These are phyloP conservation scores for Ylistrum balloti DNA, from an alignment of 1,140 invertebrate genomes.

Conservation along the genomic window DNA sequence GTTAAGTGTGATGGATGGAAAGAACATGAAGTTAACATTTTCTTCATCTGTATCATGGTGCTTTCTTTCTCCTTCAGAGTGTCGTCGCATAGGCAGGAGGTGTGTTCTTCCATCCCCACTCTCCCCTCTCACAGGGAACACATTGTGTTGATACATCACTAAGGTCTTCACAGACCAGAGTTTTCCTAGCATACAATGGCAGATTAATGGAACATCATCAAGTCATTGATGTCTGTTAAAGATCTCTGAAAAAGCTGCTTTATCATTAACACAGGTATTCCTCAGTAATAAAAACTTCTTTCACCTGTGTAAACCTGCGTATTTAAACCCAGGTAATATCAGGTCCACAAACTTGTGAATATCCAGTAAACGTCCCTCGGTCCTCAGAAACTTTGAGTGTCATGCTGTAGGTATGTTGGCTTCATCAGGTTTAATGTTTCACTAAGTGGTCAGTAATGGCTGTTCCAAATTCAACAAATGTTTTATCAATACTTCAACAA, in stretches of 20 bases:
- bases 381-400: not conserved
- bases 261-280: not conserved
- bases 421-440: not conserved
- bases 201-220: not conserved
- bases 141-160: constrained; percentile 5
- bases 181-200: not conserved
- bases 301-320: no score
- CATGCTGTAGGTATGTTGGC: not conserved
- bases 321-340: constrained; percentile 4
- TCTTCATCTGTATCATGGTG: not conserved
- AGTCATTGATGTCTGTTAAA: not conserved
- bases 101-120: not conserved
- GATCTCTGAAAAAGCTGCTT: not conserved
- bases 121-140: not conserved
- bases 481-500: not conserved
- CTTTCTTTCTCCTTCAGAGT: not conserved
- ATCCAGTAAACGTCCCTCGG: not conserved
- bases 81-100: not conserved
- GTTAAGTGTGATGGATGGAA: not conserved
- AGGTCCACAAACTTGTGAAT: not conserved
- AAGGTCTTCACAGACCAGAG: not conserved
- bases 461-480: not conserved
- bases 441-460: not conserved
- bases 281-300: not conserved
- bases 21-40: constrained; percentile 19